Evolutionary conservation across 37 sponge, comb jelly and placozoan genomes (phyloP).

Genomic region (Agelas oroides): DNA sequence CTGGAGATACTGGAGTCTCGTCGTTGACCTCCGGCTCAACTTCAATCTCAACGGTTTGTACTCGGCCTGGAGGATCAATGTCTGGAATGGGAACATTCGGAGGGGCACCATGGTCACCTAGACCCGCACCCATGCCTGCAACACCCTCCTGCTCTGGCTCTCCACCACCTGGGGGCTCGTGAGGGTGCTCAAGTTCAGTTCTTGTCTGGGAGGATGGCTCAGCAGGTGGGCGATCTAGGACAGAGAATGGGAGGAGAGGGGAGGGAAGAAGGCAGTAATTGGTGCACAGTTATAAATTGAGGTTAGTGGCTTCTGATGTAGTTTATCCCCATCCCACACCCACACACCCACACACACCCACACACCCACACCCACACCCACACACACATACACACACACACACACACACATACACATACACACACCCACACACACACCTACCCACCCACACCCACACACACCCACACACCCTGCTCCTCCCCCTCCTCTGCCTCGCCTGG

Average conservation of each 20-base stretch:
- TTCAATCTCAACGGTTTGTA: constrained; percentile 69
- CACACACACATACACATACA: background rate
- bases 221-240: no score
- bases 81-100: constrained; percentile 14
- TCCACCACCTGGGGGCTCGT: background rate
- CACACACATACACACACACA: background rate
- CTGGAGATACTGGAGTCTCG: background rate
- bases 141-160: constrained; percentile 15
- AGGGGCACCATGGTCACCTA: background rate
- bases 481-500: background rate
- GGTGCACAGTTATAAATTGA: no score
- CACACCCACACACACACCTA: constrained; percentile 11
- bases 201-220: background rate
- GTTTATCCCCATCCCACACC: background rate
- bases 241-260: no score
- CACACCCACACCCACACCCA: constrained; percentile 17
- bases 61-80: constrained; percentile 27
- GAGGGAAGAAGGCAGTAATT: no score
- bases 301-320: no score
- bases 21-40: constrained; percentile 28
- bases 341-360: background rate
- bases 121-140: background rate
- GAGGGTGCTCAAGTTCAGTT: no score
- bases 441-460: background rate
- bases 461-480: background rate